Base-by-base conservation (phyloP, 2,797 vertebrate genomes). In the Megaceryle alcyon region DNA sequence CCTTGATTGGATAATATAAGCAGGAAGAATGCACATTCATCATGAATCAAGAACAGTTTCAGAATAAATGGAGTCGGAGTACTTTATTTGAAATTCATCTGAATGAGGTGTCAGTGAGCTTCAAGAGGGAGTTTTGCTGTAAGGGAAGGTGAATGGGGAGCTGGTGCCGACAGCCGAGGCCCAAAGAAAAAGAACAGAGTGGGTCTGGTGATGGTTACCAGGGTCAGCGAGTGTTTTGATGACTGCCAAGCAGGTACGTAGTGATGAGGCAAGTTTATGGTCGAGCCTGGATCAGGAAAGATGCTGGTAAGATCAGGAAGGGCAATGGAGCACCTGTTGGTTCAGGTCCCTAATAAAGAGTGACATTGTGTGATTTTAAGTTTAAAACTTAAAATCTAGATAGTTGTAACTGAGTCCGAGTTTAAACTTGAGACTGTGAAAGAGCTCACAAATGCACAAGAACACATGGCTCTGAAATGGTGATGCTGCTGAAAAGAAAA, bases 231-330 rank as follows among this genome's bases (percentile, higher is more conserved):
- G 28, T 2, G 2, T 17, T 65, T 43, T 82, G 44, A 33, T 39
- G 29, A 44, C n/a, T 57, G 68, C 20, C 51, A 71, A 53, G 16
- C 53, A 57, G 15, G 14, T 61, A 35, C 14, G 19, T 11, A 43
- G 18, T 0, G 0, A 57, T 48, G 41, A 72, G 26, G 37, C 28
- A 68, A 53, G 56, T 28, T n/a, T 60, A 6, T 0, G 0, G 46
- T 49, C 28, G n/a, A 81, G 51, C 17, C 26, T 29, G 54, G 28
- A 64, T 46, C 44, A 28, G n/a, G 73, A 35, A 82, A 60, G 31
- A 43, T 65, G 63, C 22, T 43, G 22, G 12, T 56, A 72, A 41
- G 53, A 70, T 22, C 14, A 44, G 51, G 39, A 33, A 86, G 73
- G 53, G 26, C 28, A 49, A 44, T 33, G 54, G 79, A 86, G 17